Percentiles rank a stretch among this genome's conserved stretches.
Conservation (phyloP, 2,888 invertebrate genomes). For the Rugalucina vietnamica region DNA sequence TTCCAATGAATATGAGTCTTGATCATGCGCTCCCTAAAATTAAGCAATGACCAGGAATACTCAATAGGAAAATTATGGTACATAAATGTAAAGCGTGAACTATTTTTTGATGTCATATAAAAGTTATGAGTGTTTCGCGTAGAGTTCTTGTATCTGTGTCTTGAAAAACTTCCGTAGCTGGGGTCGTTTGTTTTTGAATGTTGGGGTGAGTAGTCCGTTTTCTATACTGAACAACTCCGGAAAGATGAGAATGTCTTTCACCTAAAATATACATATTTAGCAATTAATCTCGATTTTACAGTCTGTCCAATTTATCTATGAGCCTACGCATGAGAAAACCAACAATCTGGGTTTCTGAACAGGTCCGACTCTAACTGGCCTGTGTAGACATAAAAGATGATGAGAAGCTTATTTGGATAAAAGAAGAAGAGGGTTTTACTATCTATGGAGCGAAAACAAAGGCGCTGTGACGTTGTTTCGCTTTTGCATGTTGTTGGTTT, state of each 20-base stretch:
- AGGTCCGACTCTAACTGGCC: no score
- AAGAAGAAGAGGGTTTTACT: no score
- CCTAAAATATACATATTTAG: no score
- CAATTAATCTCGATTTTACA: no score
- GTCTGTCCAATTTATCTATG: no score
- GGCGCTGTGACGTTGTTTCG: no score
- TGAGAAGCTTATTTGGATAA: no score
- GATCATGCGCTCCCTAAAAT: not conserved
- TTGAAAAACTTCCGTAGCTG: constrained; percentile 69
- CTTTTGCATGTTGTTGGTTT: no score
- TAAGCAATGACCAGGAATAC: not conserved
- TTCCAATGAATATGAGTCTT: not conserved
- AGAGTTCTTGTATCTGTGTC: constrained; percentile 64
- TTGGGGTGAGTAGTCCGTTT: constrained; percentile 97
- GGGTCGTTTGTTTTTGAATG: constrained; percentile 96
- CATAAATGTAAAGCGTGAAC: not conserved
- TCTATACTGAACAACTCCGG: constrained; percentile 98
- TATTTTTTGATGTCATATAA: not conserved
- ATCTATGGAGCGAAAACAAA: no score
- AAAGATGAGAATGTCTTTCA: constrained; percentile 96
- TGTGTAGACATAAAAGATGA: no score
- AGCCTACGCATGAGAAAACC: no score
- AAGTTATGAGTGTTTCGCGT: constrained; percentile 58
- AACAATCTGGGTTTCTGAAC: no score
- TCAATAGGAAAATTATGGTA: not conserved